These are phyloP conservation scores for Acinonyx jubatus DNA, from an alignment of 2,113 vertebrate genomes.

Conservation along the genomic window DNA sequence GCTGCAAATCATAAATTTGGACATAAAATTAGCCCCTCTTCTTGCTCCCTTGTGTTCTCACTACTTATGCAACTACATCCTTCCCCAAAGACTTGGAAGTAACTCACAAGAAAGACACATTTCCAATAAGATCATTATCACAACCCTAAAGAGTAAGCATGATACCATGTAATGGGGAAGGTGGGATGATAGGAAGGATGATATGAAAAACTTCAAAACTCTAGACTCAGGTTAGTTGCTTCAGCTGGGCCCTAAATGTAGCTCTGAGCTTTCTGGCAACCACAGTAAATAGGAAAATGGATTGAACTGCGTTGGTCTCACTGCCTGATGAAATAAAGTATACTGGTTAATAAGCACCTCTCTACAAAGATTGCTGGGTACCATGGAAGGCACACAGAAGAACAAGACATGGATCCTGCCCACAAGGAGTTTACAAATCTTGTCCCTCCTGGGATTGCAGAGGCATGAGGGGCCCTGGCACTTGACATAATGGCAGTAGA, in stretches of 20 bases:
- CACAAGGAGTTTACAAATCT: background rate
- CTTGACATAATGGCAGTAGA: background rate
- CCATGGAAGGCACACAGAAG: background rate
- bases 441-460: background rate
- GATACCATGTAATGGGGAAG: background rate
- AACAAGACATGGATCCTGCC: background rate
- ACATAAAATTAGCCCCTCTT: background rate
- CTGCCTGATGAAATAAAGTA: background rate
- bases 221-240: background rate
- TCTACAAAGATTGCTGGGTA: background rate
- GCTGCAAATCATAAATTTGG: background rate
- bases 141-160: background rate
- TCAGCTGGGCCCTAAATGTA: background rate
- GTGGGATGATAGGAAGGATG: background rate
- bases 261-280: background rate
- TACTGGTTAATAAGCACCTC: background rate
- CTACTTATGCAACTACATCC: background rate
- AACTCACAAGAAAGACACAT: background rate
- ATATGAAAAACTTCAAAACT: slow-evolving; percentile 3
- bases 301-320: background rate
- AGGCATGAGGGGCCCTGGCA: background rate
- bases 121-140: background rate
- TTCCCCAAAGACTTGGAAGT: background rate
- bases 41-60: background rate
- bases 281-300: background rate